Conservation (phyloP, 2,888 invertebrate species). For the Heterodera filipjevi region DNA sequence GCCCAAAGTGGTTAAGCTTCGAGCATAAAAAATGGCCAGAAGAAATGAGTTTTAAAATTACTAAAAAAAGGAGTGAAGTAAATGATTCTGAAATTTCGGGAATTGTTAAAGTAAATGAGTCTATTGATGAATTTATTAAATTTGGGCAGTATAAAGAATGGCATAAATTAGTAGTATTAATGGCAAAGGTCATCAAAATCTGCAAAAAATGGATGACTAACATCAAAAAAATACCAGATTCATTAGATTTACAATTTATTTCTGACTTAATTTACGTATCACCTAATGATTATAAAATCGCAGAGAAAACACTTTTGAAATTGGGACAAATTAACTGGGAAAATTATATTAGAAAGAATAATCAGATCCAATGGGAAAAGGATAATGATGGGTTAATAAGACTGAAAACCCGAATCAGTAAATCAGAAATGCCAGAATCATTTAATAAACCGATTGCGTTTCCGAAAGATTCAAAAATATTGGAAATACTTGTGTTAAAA, state of each 20-base stretch:
- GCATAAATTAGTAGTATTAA: neutral
- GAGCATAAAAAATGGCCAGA: conserved; percentile 16
- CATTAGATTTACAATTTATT: too few species aligned
- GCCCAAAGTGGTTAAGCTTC: conserved; percentile 40
- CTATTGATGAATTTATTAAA: neutral
- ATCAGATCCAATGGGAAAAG: neutral
- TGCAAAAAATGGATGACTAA: conserved; percentile 1
- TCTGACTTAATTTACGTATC: neutral
- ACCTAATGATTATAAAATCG: neutral
- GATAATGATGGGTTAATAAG: neutral
- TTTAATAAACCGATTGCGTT: too few species aligned
- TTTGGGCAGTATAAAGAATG: neutral
- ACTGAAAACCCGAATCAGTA: neutral
- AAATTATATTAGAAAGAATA: neutral
- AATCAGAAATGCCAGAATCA: too few species aligned
- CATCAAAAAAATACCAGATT: neutral
- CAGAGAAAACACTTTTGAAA: neutral
- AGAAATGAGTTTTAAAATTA: too few species aligned
- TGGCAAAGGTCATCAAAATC: neutral
- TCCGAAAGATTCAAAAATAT: too few species aligned
- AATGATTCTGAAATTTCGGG: neutral
- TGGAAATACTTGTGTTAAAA: too few species aligned
- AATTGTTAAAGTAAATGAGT: neutral
- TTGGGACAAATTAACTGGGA: neutral
- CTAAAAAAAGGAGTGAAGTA: neutral